Evolutionary conservation across 2,113 vertebrate species (phyloP), one percentile per base, ranked within the genome.

Genomic region (Barnardius zonarius): DNA sequence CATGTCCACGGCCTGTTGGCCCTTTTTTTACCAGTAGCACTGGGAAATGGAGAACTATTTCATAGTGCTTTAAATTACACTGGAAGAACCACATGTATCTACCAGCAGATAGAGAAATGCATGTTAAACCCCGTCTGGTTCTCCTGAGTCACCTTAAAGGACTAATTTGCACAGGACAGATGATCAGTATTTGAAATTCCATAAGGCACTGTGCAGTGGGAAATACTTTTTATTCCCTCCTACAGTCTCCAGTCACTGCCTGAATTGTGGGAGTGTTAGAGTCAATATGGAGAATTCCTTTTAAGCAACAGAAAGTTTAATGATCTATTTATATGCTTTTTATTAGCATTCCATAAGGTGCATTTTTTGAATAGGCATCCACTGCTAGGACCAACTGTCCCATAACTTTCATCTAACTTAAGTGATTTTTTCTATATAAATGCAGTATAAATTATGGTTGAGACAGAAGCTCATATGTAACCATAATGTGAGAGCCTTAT

Each of bases 1-100:
- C 20, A 39, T 19, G 25, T 43, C 4, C 28, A 28, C 0, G 1
- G 12, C 6, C 80, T 11, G 6, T 2, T 52, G 13, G 67, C 6
- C 10, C 10, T 9, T 31, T 43, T 41, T 13, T 41, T 46, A 69
- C 24, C 15, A 83, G 37, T 35, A 62, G 10, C 17, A 37, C 33
- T 48, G 6, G 20, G 20, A 59, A 67, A 83, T 48, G 23, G 22
- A 76, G 20, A 77, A 51, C 10, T 1, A 67, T 57, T 90, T 84
- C 59, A 55, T 55, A 46, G 5, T 64, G 23, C 5, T 90, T 95
- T 90, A 75, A 72, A 73, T 85, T 46, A n/a, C 57, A 68, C 23
- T n/a, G 48, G 75, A 85, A 86, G 30, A 76, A 54, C 13, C 14
- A 54, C 23, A 20, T 28, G 6, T 37, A 44, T 62, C 20, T 87